Conservation (phyloP, 2,113 vertebrate genomes). For the Talpa occidentalis region DNA sequence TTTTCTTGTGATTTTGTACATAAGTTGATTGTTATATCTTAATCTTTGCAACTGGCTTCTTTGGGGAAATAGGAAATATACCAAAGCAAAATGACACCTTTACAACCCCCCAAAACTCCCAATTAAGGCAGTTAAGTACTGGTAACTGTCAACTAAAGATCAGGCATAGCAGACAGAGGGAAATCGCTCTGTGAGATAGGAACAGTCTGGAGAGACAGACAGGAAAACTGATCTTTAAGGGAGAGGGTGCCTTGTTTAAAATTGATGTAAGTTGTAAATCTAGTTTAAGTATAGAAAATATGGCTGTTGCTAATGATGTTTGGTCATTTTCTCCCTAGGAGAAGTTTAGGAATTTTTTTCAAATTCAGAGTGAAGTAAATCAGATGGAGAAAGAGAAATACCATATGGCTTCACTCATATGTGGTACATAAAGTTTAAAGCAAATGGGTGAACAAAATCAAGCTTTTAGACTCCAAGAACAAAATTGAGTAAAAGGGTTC, state of each 20-base stretch:
- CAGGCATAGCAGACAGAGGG: background rate
- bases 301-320: background rate
- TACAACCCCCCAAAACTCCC: background rate
- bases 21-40: background rate
- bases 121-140: background rate
- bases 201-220: background rate
- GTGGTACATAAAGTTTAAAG: too few species aligned
- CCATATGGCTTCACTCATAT: too few species aligned
- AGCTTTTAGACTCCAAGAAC: too few species aligned
- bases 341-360: background rate
- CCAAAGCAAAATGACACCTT: background rate
- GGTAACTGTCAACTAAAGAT: background rate
- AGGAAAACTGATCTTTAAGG: background rate
- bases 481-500: too few species aligned
- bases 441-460: too few species aligned
- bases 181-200: background rate
- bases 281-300: background rate
- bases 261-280: background rate
- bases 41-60: background rate
- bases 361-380: background rate
- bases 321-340: background rate
- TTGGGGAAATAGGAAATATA: background rate
- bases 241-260: background rate
- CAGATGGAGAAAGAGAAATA: too few species aligned
- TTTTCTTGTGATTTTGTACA: background rate